Conservation (phyloP, 1,140 invertebrate genomes). For the Cheumatopsyche charites region DNA sequence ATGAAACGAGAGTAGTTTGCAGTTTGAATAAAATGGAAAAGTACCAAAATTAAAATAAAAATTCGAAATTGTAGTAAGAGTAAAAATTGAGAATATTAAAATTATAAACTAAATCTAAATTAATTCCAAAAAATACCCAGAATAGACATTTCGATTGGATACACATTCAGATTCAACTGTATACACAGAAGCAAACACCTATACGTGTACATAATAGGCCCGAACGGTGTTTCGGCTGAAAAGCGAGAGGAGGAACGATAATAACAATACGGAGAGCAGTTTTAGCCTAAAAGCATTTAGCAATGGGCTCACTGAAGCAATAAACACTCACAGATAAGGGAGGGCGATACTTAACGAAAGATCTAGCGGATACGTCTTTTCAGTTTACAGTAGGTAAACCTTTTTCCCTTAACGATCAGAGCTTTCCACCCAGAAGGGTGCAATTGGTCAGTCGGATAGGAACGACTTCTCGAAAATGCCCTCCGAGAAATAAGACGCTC, state of each 20-base stretch:
- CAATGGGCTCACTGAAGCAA: slow-evolving; percentile 40
- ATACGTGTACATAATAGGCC: slow-evolving; percentile 16
- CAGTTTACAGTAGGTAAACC: slow-evolving; percentile 39
- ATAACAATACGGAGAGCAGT: slow-evolving; percentile 40
- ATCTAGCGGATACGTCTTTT: slow-evolving; percentile 37
- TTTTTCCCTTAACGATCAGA: slow-evolving; percentile 24
- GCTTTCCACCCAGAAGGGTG: background rate
- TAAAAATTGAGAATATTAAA: too few relatives aligned
- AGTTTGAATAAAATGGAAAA: too few relatives aligned
- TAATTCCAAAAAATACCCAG: too few relatives aligned
- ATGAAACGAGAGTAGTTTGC: too few relatives aligned
- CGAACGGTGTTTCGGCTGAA: background rate
- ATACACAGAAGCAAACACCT: background rate
- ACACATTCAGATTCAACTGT: too few relatives aligned
- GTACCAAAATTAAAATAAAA: too few relatives aligned
- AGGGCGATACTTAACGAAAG: slow-evolving; percentile 36
- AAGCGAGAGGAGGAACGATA: slow-evolving; percentile 30
- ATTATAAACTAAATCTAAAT: too few relatives aligned
- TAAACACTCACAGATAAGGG: slow-evolving; percentile 41
- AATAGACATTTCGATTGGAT: too few relatives aligned
- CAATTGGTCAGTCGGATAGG: slow-evolving; percentile 29
- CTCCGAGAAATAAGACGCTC: background rate
- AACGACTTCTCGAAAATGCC: slow-evolving; percentile 27
- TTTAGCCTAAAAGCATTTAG: slow-evolving; percentile 43
- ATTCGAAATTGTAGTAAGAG: too few relatives aligned